Evolutionary conservation across 2,113 vertebrate species (phyloP).

Genomic region (Condylura cristata): DNA sequence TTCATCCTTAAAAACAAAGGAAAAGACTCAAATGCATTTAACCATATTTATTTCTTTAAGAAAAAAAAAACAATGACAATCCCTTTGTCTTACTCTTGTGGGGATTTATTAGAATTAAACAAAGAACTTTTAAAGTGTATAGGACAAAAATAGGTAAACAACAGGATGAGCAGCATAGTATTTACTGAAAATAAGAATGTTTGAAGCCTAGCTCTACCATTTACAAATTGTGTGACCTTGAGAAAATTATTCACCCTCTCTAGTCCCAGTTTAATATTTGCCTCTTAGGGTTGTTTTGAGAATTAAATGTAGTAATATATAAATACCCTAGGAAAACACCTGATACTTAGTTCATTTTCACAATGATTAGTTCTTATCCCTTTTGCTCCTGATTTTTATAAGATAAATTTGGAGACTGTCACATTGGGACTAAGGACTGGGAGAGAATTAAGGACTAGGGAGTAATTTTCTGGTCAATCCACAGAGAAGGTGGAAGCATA

Average conservation of each 20-base stretch:
- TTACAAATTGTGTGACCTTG: background rate
- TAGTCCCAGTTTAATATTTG: background rate
- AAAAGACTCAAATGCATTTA: constrained; percentile 15
- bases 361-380: background rate
- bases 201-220: background rate
- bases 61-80: background rate
- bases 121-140: background rate
- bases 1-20: constrained; percentile 90
- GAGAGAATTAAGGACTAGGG: background rate
- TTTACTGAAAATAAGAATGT: background rate
- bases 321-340: constrained; percentile 3
- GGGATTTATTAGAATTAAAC: constrained; percentile 51
- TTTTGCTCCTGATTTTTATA: constrained; percentile 28
- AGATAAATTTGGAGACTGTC: constrained; percentile 20
- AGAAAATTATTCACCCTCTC: background rate
- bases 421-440: background rate
- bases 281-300: background rate
- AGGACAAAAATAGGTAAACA: constrained; percentile 7
- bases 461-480: background rate
- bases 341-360: background rate
- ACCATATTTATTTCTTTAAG: background rate
- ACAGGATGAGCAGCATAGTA: background rate
- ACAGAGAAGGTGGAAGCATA: constrained; percentile 26
- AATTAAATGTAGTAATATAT: constrained; percentile 29
- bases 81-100: background rate